Conservation (phyloP, 2,113 vertebrate genomes). For the Callospermophilus lateralis region DNA sequence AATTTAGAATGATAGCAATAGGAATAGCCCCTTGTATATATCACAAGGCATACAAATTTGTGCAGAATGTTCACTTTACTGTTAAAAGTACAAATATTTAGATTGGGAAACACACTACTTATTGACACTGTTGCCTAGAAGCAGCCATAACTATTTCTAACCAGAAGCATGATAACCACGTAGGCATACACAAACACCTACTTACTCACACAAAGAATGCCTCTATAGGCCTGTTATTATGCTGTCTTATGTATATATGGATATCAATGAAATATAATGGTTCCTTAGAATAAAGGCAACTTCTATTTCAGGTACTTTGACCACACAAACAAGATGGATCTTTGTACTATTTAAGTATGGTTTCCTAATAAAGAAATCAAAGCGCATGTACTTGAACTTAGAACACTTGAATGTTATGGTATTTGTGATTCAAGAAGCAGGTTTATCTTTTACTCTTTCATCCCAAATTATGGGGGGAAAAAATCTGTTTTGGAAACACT, state of each 20-base stretch:
- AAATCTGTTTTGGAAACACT: neutral
- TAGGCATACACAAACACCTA: neutral
- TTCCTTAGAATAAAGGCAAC: neutral
- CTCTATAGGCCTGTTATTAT: neutral
- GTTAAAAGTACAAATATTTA: conserved; percentile 35
- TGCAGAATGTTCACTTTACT: neutral
- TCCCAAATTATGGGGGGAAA: neutral
- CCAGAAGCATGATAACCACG: neutral
- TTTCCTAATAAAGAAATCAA: conserved; percentile 48
- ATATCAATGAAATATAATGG: neutral
- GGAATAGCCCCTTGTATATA: neutral
- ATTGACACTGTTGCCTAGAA: conserved; percentile 24
- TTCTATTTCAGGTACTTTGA: neutral
- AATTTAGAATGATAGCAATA: neutral
- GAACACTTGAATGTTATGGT: neutral
- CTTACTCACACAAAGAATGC: neutral
- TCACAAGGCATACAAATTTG: neutral
- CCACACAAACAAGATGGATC: neutral
- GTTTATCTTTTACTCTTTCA: neutral
- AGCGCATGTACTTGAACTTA: neutral
- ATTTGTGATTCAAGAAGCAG: conserved; percentile 23
- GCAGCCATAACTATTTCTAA: conserved; percentile 5
- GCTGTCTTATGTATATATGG: neutral
- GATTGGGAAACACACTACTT: conserved; percentile 38
- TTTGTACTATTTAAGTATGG: neutral